phyloP scores from a whole-genome alignment of 2,797 vertebrate genomes.

The Lepilemur ruficaudatus region DNA sequence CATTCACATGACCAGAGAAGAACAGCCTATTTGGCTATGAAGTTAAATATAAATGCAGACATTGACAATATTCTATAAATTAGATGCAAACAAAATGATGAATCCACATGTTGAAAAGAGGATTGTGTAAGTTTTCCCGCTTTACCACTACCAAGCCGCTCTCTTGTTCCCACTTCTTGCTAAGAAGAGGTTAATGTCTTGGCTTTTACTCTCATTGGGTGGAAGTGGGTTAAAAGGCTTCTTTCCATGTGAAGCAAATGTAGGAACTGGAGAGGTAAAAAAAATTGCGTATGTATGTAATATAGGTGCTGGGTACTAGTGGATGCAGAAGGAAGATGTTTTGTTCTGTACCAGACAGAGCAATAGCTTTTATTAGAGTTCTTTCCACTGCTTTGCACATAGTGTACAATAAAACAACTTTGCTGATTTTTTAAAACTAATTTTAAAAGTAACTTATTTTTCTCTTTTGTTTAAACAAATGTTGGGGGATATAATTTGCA shows the following conservation, averaged over 20 bases:
- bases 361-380: not conserved
- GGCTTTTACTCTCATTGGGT: constrained; percentile 11
- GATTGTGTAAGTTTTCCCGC: not conserved
- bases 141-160: not conserved
- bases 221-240: not conserved
- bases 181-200: not conserved
- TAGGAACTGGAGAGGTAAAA: not conserved
- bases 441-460: not conserved
- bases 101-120: not conserved
- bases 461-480: not conserved
- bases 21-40: not conserved
- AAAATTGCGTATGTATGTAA: not conserved
- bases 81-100: not conserved
- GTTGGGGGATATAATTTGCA: not conserved
- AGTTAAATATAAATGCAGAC: not conserved
- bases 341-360: not conserved
- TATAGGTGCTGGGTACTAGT: not conserved
- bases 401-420: not conserved
- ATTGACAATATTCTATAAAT: not conserved
- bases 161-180: not conserved
- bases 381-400: not conserved
- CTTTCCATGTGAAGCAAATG: not conserved
- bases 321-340: not conserved
- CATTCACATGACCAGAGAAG: not conserved
- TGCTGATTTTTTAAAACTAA: not conserved